Percentiles rank a stretch among this genome's conserved stretches.
These are phyloP conservation scores for Peromyscus eremicus DNA, from an alignment of 2,797 vertebrate genomes.

Conservation along the genomic window DNA sequence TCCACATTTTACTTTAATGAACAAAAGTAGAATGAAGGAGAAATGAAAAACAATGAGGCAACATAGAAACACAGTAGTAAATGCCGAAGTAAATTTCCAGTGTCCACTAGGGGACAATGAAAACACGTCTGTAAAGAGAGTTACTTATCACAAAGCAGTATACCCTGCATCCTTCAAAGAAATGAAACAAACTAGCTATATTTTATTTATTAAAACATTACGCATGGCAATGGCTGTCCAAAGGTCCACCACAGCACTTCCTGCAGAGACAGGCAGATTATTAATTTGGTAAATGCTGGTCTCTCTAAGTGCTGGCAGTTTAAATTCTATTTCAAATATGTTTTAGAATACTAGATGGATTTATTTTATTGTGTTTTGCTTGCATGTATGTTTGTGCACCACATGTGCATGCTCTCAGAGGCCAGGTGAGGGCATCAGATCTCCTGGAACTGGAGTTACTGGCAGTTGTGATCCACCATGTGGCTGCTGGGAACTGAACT, in stretches of 20 bases:
- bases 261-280: not conserved
- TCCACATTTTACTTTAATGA: not conserved
- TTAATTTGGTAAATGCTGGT: not conserved
- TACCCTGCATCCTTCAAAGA: not conserved
- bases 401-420: not conserved
- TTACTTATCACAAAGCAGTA: not conserved
- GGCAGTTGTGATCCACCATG: not conserved
- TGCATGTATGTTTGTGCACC: not conserved
- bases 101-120: not conserved
- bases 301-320: not conserved
- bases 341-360: not conserved
- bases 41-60: not conserved
- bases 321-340: not conserved
- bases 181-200: not conserved
- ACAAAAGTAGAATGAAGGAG: not conserved
- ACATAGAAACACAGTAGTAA: not conserved
- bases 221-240: rapidly evolving
- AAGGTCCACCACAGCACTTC: not conserved
- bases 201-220: not conserved
- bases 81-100: not conserved
- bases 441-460: not conserved
- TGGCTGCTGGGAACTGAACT: not conserved
- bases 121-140: not conserved
- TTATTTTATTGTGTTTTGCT: not conserved
- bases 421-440: not conserved